phyloP scores from a whole-genome alignment of 2,888 invertebrate species.

The Schizaphis graminum region DNA sequence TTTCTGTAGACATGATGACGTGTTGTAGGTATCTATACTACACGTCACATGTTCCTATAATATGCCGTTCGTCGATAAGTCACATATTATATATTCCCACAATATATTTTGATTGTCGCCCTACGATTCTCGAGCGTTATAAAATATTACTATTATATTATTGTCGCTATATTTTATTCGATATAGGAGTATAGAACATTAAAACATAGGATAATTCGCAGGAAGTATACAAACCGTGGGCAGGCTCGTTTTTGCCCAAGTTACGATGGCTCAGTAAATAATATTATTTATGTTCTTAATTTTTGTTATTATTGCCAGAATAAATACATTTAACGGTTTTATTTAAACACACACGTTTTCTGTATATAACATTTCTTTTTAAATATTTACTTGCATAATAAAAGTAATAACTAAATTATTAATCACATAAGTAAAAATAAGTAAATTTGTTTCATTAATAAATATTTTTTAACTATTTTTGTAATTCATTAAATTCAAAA shows the following conservation, averaged over 20 bases:
- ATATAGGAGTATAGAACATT: neutral
- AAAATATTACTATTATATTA: neutral
- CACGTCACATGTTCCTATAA: neutral
- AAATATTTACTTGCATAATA: neutral
- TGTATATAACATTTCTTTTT: neutral
- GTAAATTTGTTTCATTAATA: neutral
- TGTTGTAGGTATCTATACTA: neutral
- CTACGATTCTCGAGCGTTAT: neutral
- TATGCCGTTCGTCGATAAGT: neutral
- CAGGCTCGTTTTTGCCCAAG: neutral
- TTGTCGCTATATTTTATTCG: neutral
- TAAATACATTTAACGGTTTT: neutral
- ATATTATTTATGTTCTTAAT: neutral
- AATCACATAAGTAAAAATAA: neutral
- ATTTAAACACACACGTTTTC: neutral
- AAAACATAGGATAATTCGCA: neutral
- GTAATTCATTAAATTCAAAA: neutral
- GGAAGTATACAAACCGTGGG: neutral
- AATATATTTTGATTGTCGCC: neutral
- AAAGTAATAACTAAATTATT: neutral
- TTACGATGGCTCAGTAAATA: neutral
- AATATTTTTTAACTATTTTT: neutral
- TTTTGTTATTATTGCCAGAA: neutral
- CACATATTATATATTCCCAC: neutral
- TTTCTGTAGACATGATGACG: neutral